phyloP scores from a whole-genome alignment of 35 echinoderm and acorn worm species.

The Amphiura filiformis region DNA sequence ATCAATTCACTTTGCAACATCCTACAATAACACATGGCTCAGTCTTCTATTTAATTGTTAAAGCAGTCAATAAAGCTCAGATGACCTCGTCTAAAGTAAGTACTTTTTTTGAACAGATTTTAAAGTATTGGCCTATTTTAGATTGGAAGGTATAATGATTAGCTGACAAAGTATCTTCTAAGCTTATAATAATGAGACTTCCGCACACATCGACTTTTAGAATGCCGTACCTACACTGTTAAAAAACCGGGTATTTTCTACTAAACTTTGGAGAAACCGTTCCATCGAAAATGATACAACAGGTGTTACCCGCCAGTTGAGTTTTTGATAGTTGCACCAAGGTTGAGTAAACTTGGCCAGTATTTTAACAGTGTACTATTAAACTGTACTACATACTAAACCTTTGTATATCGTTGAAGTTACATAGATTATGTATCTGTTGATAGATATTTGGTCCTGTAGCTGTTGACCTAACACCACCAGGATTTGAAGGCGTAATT shows the following conservation, averaged over 20 bases:
- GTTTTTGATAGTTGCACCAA: background rate
- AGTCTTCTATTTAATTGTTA: slow-evolving; percentile 16
- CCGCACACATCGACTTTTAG: background rate
- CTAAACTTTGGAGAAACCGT: background rate
- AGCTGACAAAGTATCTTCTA: background rate
- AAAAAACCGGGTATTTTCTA: background rate
- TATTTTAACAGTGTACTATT: background rate
- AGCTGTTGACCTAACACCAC: background rate
- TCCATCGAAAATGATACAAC: no score
- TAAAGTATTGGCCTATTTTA: background rate
- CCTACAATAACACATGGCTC: slow-evolving; percentile 23
- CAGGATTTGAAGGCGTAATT: background rate
- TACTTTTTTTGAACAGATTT: background rate
- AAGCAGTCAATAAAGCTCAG: slow-evolving; percentile 46
- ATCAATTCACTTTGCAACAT: slow-evolving; percentile 13
- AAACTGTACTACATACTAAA: background rate
- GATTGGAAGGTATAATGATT: background rate
- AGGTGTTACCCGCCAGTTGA: background rate
- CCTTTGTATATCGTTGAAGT: background rate
- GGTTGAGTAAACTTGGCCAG: background rate
- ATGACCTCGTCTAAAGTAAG: slow-evolving; percentile 8
- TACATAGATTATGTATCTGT: background rate
- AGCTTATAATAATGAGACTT: background rate
- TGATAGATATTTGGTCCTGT: background rate
- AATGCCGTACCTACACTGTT: background rate